Evolutionary conservation across 2,797 vertebrate species (phyloP), one percentile per base, ranked within the genome.

Genomic region (Microctenopoma steveboyesi): DNA sequence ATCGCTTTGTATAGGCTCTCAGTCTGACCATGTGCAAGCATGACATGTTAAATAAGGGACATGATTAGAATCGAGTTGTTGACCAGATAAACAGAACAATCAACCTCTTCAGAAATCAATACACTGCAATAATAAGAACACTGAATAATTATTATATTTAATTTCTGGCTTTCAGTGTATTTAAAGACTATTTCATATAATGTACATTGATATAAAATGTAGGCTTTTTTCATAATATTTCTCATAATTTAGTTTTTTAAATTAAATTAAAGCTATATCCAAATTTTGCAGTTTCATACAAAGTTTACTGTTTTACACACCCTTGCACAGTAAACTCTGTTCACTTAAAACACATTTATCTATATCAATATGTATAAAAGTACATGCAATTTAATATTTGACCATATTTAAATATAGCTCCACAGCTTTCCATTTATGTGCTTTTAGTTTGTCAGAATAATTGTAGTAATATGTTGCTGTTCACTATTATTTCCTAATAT

Each of bases 311-410:
- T 7, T 56, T 49, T 59, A 50, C 15, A 60, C 14, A 27, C 3
- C 11, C 30, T 18, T 35, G 15, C 14, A 33, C 28, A 11, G 9
- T 14, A 15, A 16, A 73, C 78, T 77, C 53, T 51, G 63, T 83
- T 79, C 2, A 27, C 69, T 74, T 53, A 59, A 42, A 47, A 43
- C 35, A 39, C 0, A 15, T 14, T 55, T 4, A 10, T 14, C 45
- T 14, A 16, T 54, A 1, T 11, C 74, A 50, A 71, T 74, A 79
- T 53, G 74, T 80, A 54, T 83, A 66, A 86, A 48, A 55, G 30
- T 65, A 62, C 52, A 27, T 73, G 82, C 53, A 79, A 42, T 46
- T n/a, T 69, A 72, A 82, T 73, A 57, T 82, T 81, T 85, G 78
- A 87, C 72, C 48, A 77, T 80, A 15, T 58, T 25, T 18, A 51